These are phyloP conservation scores for Dendrolimus pini DNA, from an alignment of 2,888 invertebrate genomes.

Conservation along the genomic window DNA sequence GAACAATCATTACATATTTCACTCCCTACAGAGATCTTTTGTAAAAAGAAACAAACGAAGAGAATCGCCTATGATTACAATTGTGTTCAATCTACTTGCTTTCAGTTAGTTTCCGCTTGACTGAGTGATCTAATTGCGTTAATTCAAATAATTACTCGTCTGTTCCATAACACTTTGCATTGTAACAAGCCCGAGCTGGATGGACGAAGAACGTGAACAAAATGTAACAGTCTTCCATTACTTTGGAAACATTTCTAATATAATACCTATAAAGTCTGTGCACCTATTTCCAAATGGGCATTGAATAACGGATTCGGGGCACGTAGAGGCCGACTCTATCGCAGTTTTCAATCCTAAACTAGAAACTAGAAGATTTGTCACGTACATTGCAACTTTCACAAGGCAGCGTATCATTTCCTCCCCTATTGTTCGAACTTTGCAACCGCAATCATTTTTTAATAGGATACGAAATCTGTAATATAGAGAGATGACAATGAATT, in stretches of 20 bases:
- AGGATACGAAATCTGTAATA: slow-evolving; percentile 12
- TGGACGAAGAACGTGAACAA: slow-evolving; percentile 40
- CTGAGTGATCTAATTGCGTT: slow-evolving; percentile 28
- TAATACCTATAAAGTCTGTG: slow-evolving; percentile 49
- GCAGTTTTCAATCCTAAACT: slow-evolving; percentile 72
- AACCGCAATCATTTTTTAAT: slow-evolving; percentile 30
- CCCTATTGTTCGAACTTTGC: slow-evolving; percentile 48
- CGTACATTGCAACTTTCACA: slow-evolving; percentile 69
- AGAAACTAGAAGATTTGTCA: slow-evolving; percentile 73
- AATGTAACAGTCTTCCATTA: slow-evolving; percentile 26
- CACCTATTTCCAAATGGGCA: slow-evolving; percentile 58
- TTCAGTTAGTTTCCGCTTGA: slow-evolving; percentile 23
- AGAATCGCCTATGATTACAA: slow-evolving; percentile 21
- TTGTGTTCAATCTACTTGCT: slow-evolving; percentile 26
- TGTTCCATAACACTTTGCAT: slow-evolving; percentile 23
- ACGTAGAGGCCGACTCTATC: slow-evolving; percentile 66
- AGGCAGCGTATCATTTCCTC: slow-evolving; percentile 64
- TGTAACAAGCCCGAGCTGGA: slow-evolving; percentile 26
- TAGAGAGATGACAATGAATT: neutral
- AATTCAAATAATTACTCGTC: slow-evolving; percentile 24
- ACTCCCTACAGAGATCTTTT: too few species aligned
- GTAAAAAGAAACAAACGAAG: too few species aligned
- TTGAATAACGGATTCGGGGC: slow-evolving; percentile 56
- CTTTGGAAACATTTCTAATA: slow-evolving; percentile 31
- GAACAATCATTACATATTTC: too few species aligned